Conservation (phyloP, 2,888 invertebrate species). For the Hyppa rectilinea region DNA sequence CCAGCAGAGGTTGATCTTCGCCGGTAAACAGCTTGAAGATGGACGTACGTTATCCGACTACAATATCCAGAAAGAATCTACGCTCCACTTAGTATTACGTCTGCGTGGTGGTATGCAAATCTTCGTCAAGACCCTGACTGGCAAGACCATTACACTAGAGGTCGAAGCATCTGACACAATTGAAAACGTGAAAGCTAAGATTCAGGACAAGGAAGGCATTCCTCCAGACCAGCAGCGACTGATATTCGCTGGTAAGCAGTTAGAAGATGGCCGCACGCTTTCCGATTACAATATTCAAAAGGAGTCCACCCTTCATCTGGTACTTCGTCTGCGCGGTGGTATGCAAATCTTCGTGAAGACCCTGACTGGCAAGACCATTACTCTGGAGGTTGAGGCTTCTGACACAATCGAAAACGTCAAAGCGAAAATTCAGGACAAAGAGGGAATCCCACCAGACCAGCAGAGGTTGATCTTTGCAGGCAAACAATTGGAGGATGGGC, state of each 20-base stretch:
- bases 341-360: constrained; percentile 65
- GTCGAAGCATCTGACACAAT: constrained; percentile 62
- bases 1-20: constrained; percentile 74
- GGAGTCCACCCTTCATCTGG: constrained; percentile 54
- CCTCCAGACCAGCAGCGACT: constrained; percentile 62
- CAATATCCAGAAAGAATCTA: constrained; percentile 79
- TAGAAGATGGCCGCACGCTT: constrained; percentile 53
- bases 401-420: constrained; percentile 64
- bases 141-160: constrained; percentile 58
- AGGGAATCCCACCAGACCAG: constrained; percentile 63
- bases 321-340: constrained; percentile 59
- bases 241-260: constrained; percentile 62
- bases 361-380: constrained; percentile 60
- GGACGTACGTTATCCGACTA: constrained; percentile 63
- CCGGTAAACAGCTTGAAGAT: constrained; percentile 77
- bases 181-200: constrained; percentile 61
- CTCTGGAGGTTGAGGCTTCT: constrained; percentile 52
- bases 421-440: constrained; percentile 62
- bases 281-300: constrained; percentile 63
- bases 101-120: constrained; percentile 79
- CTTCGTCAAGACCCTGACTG: constrained; percentile 60
- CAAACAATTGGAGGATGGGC: constrained; percentile 59
- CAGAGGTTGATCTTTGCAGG: constrained; percentile 63
- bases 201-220: constrained; percentile 63
- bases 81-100: constrained; percentile 68